Conservation (phyloP, 2,113 vertebrate species). For the Ciconia stormi region DNA sequence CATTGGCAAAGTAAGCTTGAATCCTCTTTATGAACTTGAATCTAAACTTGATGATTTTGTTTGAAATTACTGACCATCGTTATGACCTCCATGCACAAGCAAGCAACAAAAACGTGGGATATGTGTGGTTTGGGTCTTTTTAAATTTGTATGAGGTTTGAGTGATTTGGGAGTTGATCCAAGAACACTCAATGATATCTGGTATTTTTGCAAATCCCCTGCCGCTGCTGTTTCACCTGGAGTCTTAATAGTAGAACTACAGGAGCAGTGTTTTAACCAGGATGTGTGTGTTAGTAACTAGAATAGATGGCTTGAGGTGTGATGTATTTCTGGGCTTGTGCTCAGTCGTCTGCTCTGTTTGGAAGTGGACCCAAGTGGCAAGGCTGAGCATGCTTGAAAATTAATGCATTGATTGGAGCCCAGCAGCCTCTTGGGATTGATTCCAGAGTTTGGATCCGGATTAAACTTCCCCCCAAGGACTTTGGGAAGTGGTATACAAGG, state of each 20-base stretch:
- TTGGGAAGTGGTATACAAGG: conserved; percentile 42
- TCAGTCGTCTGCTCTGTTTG: background rate
- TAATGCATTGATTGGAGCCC: conserved; percentile 3
- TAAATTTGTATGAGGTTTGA: background rate
- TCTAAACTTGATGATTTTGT: background rate
- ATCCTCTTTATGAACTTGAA: background rate
- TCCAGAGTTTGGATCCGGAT: conserved; percentile 57
- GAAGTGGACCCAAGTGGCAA: conserved; percentile 30
- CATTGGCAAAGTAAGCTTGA: background rate
- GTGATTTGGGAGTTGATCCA: background rate
- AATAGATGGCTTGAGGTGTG: background rate
- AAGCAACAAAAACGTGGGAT: background rate
- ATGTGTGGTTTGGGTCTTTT: background rate
- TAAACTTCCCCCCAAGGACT: conserved; percentile 53
- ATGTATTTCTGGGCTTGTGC: background rate
- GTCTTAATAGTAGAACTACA: background rate
- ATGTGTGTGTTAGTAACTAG: background rate
- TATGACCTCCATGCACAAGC: background rate
- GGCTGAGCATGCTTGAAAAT: conserved; percentile 46
- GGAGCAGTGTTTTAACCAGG: background rate
- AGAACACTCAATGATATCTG: background rate
- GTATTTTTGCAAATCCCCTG: background rate
- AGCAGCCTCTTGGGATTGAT: conserved; percentile 12
- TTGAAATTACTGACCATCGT: background rate
- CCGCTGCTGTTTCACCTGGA: background rate